A percentile compares a stretch with the other conserved stretches of the same genome.
Conservation (phyloP, 2,113 vertebrate species). For the Hippocampus zosterae region DNA sequence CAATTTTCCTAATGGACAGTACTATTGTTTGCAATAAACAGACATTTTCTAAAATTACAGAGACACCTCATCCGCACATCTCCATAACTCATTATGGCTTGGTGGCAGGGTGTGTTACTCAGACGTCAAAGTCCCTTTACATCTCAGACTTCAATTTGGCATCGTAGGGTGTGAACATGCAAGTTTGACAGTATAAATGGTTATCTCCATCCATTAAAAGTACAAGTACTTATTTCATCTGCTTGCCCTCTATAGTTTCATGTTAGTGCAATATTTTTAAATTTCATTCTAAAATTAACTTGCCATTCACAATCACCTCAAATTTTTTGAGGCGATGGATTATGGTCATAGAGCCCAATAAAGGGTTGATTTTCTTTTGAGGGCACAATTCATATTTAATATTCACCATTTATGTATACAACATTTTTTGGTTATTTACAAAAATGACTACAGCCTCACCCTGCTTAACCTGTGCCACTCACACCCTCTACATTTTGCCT, state of each 20-base stretch:
- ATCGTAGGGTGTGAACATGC: not conserved
- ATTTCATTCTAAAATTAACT: slow-evolving; percentile 9
- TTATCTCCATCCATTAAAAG: not conserved
- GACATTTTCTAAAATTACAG: slow-evolving; percentile 41
- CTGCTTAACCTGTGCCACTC: slow-evolving; percentile 24
- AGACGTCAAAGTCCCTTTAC: slow-evolving; percentile 4
- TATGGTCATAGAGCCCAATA: not conserved
- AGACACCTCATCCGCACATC: slow-evolving; percentile 46
- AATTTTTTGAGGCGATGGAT: not conserved
- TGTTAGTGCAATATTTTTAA: slow-evolving; percentile 3
- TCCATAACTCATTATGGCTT: slow-evolving; percentile 8
- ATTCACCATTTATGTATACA: slow-evolving; percentile 34
- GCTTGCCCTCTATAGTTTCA: slow-evolving; percentile 12
- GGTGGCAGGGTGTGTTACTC: not conserved
- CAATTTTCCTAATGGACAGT: slow-evolving; percentile 54
- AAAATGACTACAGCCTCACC: slow-evolving; percentile 14
- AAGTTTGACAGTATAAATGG: slow-evolving; percentile 7
- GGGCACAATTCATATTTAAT: slow-evolving; percentile 9
- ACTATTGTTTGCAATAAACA: slow-evolving; percentile 40
- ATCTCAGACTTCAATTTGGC: not conserved
- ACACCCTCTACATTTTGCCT: slow-evolving; percentile 14
- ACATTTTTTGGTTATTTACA: slow-evolving; percentile 33
- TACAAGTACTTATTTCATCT: slow-evolving; percentile 14
- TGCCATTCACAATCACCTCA: not conserved
- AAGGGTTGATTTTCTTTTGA: not conserved